phyloP scores from a whole-genome alignment of 2,797 vertebrate species.

The Lutjanus argentimaculatus region DNA sequence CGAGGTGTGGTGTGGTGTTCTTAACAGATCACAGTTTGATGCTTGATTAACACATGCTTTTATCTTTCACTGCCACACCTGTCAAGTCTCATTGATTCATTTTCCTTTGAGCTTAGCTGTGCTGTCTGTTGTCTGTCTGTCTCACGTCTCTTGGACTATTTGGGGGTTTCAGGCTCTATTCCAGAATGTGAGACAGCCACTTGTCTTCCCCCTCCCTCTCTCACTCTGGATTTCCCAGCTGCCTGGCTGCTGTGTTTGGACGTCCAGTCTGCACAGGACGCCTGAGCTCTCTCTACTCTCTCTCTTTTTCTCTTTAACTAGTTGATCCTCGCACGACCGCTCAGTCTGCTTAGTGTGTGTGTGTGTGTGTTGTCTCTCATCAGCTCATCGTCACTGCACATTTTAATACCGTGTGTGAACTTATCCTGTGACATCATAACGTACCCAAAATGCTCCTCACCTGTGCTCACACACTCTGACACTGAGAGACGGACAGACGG shows the following conservation, averaged over 20 bases:
- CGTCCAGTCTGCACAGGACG: not conserved
- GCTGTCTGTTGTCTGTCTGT: too few species aligned
- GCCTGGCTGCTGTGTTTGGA: conserved; percentile 41
- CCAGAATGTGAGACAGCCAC: conserved; percentile 52
- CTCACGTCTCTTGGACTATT: not conserved
- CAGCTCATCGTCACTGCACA: conserved; percentile 17
- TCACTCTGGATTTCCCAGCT: conserved; percentile 48
- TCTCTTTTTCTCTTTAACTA: conserved; percentile 19
- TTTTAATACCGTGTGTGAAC: conserved; percentile 15
- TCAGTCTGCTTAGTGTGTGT: conserved; percentile 23
- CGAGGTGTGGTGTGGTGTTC: too few species aligned
- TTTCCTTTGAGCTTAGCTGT: too few species aligned
- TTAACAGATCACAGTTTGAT: too few species aligned
- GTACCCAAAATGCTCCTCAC: conserved; percentile 46
- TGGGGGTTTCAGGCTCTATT: conserved; percentile 14
- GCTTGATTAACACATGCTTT: too few species aligned
- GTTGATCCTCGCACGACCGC: conserved; percentile 39
- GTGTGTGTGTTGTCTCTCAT: conserved; percentile 3
- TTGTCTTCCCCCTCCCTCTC: not conserved
- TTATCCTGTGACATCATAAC: conserved; percentile 51
- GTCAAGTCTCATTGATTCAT: too few species aligned
- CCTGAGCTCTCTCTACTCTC: not conserved
- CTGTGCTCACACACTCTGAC: conserved; percentile 18
- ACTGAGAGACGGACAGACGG: too few species aligned
- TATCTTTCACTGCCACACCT: too few species aligned